Evolutionary conservation across 2,797 vertebrate species (phyloP).

Genomic region (Notamacropus eugenii): DNA sequence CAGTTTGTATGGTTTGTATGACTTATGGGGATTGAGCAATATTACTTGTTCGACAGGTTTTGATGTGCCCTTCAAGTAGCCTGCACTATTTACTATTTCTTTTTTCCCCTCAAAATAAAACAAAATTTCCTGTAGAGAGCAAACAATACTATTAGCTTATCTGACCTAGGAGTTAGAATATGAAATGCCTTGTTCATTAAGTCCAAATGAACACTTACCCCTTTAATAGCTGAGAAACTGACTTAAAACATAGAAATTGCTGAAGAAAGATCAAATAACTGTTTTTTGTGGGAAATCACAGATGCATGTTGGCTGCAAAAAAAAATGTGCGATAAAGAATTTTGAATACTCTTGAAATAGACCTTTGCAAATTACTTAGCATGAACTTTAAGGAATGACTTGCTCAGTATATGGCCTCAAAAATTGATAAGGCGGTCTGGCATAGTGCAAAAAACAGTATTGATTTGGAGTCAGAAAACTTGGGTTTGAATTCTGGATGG

Average conservation of each 20-base stretch:
- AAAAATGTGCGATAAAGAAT: conserved; percentile 11
- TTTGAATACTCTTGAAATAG: conserved; percentile 44
- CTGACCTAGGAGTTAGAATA: conserved; percentile 38
- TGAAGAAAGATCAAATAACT: conserved; percentile 9
- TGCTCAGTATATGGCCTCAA: conserved; percentile 28
- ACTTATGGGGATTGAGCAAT: conserved; percentile 36
- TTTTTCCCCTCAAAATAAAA: background rate
- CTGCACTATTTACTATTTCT: conserved; percentile 1
- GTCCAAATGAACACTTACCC: conserved; percentile 36
- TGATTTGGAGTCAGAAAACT: background rate
- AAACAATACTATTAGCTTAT: conserved; percentile 30
- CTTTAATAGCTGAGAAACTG: conserved; percentile 29
- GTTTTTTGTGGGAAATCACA: conserved; percentile 17
- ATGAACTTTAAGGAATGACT: conserved; percentile 35
- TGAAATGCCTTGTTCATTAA: conserved; percentile 16
- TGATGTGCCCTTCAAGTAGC: background rate
- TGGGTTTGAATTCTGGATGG: background rate
- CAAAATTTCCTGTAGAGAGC: conserved; percentile 7
- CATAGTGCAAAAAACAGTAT: background rate
- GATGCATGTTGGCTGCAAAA: background rate
- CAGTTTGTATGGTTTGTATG: background rate
- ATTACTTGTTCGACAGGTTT: conserved; percentile 77
- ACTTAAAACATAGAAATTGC: background rate
- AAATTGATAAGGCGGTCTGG: background rate
- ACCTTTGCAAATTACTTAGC: conserved; percentile 31